These are phyloP conservation scores for Porites evermanni DNA, from an alignment of 92 coral and sea anemone species.

Conservation along the genomic window DNA sequence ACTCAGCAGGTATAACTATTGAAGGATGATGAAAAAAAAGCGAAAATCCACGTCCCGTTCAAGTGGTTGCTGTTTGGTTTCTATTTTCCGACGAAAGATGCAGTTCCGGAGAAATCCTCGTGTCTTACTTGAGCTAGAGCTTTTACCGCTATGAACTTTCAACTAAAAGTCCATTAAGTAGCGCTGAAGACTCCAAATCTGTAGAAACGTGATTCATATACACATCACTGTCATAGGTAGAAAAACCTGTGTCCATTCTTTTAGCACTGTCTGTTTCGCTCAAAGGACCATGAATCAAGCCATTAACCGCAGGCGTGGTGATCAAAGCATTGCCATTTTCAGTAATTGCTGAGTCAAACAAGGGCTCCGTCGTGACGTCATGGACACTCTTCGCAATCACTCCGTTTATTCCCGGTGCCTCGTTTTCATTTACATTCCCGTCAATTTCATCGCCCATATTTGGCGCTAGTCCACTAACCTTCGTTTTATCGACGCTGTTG, in stretches of 20 bases:
- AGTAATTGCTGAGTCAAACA: neutral
- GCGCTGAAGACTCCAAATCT: slow-evolving; percentile 20
- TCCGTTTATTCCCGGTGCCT: neutral
- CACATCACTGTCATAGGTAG: slow-evolving; percentile 10
- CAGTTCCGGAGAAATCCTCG: neutral
- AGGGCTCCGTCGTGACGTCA: neutral
- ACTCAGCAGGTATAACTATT: too few species aligned
- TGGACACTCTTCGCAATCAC: neutral
- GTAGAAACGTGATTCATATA: slow-evolving; percentile 22
- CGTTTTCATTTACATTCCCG: slow-evolving; percentile 2
- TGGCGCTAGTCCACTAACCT: neutral
- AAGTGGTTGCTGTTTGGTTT: too few species aligned
- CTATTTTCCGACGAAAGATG: neutral
- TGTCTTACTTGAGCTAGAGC: neutral
- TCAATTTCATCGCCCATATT: slow-evolving; percentile 2
- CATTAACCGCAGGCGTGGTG: slow-evolving; percentile 3
- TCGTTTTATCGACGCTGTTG: neutral
- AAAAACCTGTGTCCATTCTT: slow-evolving; percentile 11
- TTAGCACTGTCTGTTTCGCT: neutral
- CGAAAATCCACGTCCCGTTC: too few species aligned
- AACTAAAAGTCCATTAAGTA: slow-evolving; percentile 24
- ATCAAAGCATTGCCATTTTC: slow-evolving; percentile 11
- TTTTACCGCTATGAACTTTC: slow-evolving; percentile 17
- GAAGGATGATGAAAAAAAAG: too few species aligned
- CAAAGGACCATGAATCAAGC: neutral